phyloP scores from a whole-genome alignment of 2,113 vertebrate genomes.

The Pagrus major region DNA sequence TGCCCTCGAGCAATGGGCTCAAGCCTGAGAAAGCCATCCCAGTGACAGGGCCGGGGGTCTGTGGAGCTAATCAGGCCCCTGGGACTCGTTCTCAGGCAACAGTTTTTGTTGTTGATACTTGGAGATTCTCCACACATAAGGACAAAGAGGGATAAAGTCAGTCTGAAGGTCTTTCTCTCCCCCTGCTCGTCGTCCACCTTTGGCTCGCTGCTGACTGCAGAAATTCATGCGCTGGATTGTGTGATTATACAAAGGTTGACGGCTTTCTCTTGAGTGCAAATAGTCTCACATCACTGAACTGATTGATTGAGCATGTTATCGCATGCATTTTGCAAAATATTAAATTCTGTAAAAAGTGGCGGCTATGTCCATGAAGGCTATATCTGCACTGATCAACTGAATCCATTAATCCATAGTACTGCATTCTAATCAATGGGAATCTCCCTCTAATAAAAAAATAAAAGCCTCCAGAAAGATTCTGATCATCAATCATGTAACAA shows the following conservation, averaged over 20 bases:
- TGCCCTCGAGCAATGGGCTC: conserved; percentile 56
- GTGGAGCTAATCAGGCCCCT: conserved; percentile 77
- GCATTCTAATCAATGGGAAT: not conserved
- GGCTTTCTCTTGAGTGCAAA: conserved; percentile 15
- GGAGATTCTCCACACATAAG: conserved; percentile 63
- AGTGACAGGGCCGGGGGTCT: conserved; percentile 61
- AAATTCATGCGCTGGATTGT: conserved; percentile 29
- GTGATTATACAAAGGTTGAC: not conserved
- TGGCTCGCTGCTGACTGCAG: conserved; percentile 28
- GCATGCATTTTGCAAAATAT: not conserved
- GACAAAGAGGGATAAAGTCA: conserved; percentile 61
- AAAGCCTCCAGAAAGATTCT: not conserved
- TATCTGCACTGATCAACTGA: not conserved
- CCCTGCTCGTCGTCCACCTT: conserved; percentile 39
- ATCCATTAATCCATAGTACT: not conserved
- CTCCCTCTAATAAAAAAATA: not conserved
- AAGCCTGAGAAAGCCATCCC: conserved; percentile 50
- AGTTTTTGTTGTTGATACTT: conserved; percentile 64
- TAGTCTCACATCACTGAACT: not conserved
- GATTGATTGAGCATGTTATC: not conserved
- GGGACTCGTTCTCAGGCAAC: conserved; percentile 69
- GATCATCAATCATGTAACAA: not conserved
- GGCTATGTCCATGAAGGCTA: not conserved
- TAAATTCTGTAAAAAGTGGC: not conserved
- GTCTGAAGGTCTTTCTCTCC: conserved; percentile 55